A percentile compares a stretch with the other conserved stretches of the same genome.
phyloP scores from a whole-genome alignment of 2,888 invertebrate genomes.

The Phyto melanocephala region DNA sequence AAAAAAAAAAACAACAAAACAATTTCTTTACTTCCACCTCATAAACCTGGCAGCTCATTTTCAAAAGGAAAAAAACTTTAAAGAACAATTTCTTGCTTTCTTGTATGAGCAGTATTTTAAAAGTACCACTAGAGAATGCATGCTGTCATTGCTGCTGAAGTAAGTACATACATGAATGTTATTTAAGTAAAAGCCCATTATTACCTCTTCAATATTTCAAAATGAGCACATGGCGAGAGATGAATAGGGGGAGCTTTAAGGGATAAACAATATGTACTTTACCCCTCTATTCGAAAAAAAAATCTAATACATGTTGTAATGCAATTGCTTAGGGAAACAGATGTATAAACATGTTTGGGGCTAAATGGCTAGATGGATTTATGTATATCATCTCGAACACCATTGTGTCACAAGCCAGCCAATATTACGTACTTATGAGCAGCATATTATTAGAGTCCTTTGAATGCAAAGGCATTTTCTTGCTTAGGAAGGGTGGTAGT shows the following conservation, averaged over 20 bases:
- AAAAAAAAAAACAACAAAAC: neutral
- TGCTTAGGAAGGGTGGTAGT: conserved; percentile 31
- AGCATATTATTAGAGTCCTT: conserved; percentile 43
- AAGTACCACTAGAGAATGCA: neutral
- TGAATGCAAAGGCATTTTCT: conserved; percentile 46
- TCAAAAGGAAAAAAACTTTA: neutral
- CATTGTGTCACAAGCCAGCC: conserved; percentile 48
- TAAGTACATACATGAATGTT: conserved; percentile 18
- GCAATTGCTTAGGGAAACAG: conserved; percentile 52
- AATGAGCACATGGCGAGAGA: conserved; percentile 6
- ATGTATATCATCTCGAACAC: conserved; percentile 47
- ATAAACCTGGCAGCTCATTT: conserved; percentile 13
- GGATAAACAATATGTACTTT: neutral
- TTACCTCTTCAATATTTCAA: conserved; percentile 56
- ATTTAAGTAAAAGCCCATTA: conserved; percentile 53
- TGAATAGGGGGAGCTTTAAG: neutral
- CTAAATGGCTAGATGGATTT: conserved; percentile 49
- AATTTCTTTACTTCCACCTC: conserved; percentile 25
- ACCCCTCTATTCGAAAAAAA: neutral
- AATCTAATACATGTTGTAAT: neutral
- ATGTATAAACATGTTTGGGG: conserved; percentile 44
- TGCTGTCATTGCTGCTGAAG: neutral
- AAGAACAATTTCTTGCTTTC: neutral
- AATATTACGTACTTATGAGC: conserved; percentile 25
- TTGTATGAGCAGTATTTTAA: neutral